Percentiles rank a stretch among this genome's conserved stretches.
Conservation (phyloP, 2,888 invertebrate species). For the Pherbina coryleti region DNA sequence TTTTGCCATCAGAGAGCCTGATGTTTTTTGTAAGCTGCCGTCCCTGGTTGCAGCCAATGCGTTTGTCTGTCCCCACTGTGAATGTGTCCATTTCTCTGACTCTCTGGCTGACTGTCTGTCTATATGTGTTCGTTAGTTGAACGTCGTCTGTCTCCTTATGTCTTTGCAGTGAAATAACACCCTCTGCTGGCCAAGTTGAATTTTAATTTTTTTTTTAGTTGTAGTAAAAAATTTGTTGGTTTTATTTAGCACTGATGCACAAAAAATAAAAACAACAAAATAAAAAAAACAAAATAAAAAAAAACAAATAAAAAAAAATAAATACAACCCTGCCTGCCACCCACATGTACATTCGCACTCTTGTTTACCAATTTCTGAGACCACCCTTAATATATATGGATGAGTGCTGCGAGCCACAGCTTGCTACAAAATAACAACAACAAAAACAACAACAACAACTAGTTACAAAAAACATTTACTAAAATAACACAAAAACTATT, state of each 20-base stretch:
- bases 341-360: not conserved
- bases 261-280: too few species aligned
- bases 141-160: not conserved
- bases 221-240: not conserved
- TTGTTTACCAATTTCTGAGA: too few species aligned
- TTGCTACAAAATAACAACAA: not conserved
- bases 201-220: not conserved
- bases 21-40: not conserved
- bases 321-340: not conserved
- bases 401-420: conserved; percentile 1
- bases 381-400: not conserved
- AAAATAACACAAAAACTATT: not conserved
- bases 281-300: not conserved
- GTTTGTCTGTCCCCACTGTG: not conserved
- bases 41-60: not conserved
- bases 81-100: not conserved
- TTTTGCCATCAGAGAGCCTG: not conserved
- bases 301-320: not conserved
- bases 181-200: not conserved
- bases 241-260: conserved; percentile 7
- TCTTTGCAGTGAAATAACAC: not conserved
- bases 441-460: not conserved
- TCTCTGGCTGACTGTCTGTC: not conserved
- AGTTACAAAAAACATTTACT: not conserved
- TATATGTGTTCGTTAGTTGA: not conserved